Evolutionary conservation across 2,888 invertebrate genomes (phyloP), one percentile per base, ranked within the genome.

Genomic region (Mythimna impura): DNA sequence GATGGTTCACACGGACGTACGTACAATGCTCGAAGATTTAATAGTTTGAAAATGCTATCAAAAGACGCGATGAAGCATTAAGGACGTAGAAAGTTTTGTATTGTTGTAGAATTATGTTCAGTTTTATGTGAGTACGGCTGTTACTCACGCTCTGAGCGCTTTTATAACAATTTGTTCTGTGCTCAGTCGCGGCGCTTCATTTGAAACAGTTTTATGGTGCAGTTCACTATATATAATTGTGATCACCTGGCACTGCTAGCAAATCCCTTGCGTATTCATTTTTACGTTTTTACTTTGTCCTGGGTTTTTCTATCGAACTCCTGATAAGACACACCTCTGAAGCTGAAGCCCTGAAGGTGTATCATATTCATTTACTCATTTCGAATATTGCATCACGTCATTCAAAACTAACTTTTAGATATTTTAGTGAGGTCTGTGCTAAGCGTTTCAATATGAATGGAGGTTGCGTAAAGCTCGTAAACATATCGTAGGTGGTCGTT

Each of bases 11-110:
- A 72, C 61, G 71, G 47, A 66, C 66, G 63, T 55, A 65, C 22
- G 64, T 36, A 77, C 66, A 73, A 75, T 67, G 57, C 62, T 79
- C 55, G 58, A 70, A 69, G 50, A 57, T 69, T 80, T 76, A 71
- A 80, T 76, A 71, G 80, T 75, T 80, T 68, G 66, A 66, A 60
- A 67, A 71, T 75, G 40, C 61, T 73, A 75, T 81, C 78, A 81
- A 75, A 66, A 71, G 73, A 66, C 62, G 73, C 73, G 50, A 73
- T 75, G 73, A 71, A 78, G 66, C 83, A 76, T 76, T 80, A 80
- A 69, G 63, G 20, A 60, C 34, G 36, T 61, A 50, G 63, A 71
- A 83, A 80, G 62, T 79, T 73, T 71, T 66, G 57, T 77, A 63
- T 78, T 73, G 70, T 82, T 66, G 57, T 54, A 57, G 69, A 73